phyloP scores from a whole-genome alignment of 2,888 invertebrate species.

The Pyrgus malvae region DNA sequence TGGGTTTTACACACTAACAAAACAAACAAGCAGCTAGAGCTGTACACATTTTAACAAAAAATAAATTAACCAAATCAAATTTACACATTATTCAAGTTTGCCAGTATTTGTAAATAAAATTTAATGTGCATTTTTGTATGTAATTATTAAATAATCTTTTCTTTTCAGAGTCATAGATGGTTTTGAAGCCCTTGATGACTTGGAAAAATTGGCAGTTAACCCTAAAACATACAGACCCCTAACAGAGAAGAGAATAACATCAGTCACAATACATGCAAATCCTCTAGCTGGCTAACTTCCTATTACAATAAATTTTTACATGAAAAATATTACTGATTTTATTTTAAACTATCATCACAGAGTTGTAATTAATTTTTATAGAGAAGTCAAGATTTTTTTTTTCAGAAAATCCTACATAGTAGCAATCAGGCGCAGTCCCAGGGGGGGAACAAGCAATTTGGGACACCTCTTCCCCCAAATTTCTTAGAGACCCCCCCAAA shows the following conservation, averaged over 20 bases:
- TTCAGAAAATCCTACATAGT: too few species aligned
- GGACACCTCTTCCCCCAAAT: too few species aligned
- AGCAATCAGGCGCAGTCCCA: too few species aligned
- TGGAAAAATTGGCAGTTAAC: slow-evolving; percentile 97
- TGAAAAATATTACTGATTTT: slow-evolving; percentile 12
- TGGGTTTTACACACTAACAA: background rate
- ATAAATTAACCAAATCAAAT: background rate
- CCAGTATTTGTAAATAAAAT: background rate
- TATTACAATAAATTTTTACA: slow-evolving; percentile 27
- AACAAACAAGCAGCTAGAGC: background rate
- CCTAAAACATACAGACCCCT: slow-evolving; percentile 95
- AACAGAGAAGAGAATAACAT: slow-evolving; percentile 92
- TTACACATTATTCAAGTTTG: too few species aligned
- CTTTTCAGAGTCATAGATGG: slow-evolving; percentile 96
- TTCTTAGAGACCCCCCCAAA: too few species aligned
- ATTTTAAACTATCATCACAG: slow-evolving; percentile 15
- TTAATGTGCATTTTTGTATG: background rate
- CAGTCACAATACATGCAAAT: slow-evolving; percentile 98
- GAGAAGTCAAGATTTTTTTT: background rate
- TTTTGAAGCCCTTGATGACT: slow-evolving; percentile 95
- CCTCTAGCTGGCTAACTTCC: slow-evolving; percentile 89
- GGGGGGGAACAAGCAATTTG: too few species aligned
- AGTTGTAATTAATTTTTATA: slow-evolving; percentile 12
- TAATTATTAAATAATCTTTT: slow-evolving; percentile 1
- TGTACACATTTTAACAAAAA: background rate